phyloP scores from a whole-genome alignment of 2,797 vertebrate genomes.

The Rhadinocentrus ornatus region DNA sequence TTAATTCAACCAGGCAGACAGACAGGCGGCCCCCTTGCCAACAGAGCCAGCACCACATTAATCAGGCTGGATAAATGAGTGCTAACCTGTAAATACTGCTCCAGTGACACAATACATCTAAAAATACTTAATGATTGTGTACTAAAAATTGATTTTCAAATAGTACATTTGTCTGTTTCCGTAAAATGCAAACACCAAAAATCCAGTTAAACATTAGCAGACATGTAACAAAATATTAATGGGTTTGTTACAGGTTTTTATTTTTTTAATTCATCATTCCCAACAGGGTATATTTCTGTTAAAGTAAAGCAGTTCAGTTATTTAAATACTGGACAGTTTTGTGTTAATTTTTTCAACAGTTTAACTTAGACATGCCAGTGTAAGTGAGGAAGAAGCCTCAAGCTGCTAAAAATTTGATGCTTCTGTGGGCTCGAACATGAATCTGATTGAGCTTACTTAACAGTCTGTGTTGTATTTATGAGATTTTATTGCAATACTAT shows the following conservation, averaged over 20 bases:
- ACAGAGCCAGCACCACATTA: slow-evolving; percentile 46
- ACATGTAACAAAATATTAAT: neutral
- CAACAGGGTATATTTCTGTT: neutral
- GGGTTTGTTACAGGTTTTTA: neutral
- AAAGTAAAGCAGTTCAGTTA: neutral
- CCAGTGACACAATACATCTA: slow-evolving; percentile 57
- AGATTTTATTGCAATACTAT: neutral
- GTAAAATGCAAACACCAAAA: slow-evolving; percentile 1
- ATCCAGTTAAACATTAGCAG: slow-evolving; percentile 1
- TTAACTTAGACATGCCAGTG: neutral
- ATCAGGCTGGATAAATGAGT: slow-evolving; percentile 64
- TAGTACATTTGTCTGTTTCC: slow-evolving; percentile 3
- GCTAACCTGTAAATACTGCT: slow-evolving; percentile 41
- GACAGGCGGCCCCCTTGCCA: slow-evolving; percentile 59
- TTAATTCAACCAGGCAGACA: slow-evolving; percentile 67
- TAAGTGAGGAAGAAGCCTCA: neutral
- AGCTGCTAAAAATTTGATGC: neutral
- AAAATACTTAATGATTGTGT: slow-evolving; percentile 60
- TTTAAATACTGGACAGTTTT: neutral
- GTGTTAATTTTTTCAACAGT: neutral
- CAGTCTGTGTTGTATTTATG: neutral
- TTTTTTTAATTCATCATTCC: too few species aligned
- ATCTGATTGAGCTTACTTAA: neutral
- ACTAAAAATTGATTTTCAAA: slow-evolving; percentile 33
- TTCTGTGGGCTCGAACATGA: too few species aligned